Evolutionary conservation across 2,888 invertebrate genomes (phyloP), one percentile per base, ranked within the genome.

Genomic region (Melieria picta): DNA sequence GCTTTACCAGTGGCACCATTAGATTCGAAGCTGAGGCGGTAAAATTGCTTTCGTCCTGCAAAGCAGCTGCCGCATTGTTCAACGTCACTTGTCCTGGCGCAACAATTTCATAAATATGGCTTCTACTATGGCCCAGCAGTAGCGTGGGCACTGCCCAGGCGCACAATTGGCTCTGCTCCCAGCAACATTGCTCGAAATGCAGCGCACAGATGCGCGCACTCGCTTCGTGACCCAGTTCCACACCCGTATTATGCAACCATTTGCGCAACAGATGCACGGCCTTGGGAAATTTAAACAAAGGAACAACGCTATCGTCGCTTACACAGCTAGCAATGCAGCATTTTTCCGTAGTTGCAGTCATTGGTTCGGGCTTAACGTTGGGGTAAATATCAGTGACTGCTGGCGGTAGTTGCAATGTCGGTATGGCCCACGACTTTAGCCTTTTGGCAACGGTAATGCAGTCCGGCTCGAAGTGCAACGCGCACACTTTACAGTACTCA

Each of bases 141-240:
- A 84, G 50, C 1, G 83, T 84, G 2, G 83, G 83, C 56, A 84
- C 82, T 0, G 84, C 84, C 0, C 84, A 84, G 11, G 77, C 52
- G 1, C 82, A 74, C 7, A 83, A 64, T 7, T 79, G 74, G 48
- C 81, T 84, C 45, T 52, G 71, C 50, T 64, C 74, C 13, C 48
- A 76, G 47, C 30, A 30, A 72, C 13, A 63, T 6, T 60, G 68
- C 55, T 75, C 75, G 66, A 76, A 76, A 45, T 76, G 76, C 5
- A 64, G 56, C 13, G 72, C 57, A 50, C 76, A 76, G 30, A 76
- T 71, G 30, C 74, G 73, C 10, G 72, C 71, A 47, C 69, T 56
- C 11, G 73, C 43, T 4, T 69, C 69, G 5, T 72, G 50, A 10
- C 72, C 68, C 13, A 70, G 43, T 45, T 52, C 72, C 30, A 64